Evolutionary conservation across 2,113 vertebrate genomes (phyloP).

Genomic region (Chauna torquata): DNA sequence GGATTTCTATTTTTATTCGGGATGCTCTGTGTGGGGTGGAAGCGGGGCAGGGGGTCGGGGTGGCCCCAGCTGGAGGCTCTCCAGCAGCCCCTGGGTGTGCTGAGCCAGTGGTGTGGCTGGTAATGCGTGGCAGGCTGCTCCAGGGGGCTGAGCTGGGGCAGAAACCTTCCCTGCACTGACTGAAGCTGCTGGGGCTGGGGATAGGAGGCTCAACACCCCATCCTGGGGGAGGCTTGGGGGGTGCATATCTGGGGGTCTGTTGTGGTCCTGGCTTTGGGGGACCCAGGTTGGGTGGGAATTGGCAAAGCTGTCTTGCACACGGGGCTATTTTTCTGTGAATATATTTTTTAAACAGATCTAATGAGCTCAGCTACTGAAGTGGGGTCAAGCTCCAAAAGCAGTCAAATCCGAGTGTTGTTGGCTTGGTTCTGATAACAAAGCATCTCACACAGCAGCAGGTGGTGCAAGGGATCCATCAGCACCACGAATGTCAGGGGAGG

Average conservation of each 20-base stretch:
- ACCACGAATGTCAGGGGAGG: rapidly evolving
- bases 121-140: rapidly evolving
- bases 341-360: neutral
- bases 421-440: neutral
- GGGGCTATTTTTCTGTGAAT: neutral
- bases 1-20: conserved; percentile 55
- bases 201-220: neutral
- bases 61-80: neutral
- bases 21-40: neutral
- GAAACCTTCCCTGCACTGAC: neutral
- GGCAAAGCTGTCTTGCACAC: neutral
- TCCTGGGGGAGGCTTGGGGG: neutral
- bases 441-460: rapidly evolving
- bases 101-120: rapidly evolving
- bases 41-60: neutral
- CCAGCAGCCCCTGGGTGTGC: rapidly evolving
- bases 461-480: neutral
- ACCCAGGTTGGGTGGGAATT: neutral
- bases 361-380: rapidly evolving
- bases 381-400: neutral
- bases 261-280: neutral
- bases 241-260: neutral
- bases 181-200: neutral
- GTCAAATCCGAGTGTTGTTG: neutral
- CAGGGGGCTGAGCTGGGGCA: neutral